phyloP scores from a whole-genome alignment of 2,113 vertebrate species.

The Myodes glareolus region DNA sequence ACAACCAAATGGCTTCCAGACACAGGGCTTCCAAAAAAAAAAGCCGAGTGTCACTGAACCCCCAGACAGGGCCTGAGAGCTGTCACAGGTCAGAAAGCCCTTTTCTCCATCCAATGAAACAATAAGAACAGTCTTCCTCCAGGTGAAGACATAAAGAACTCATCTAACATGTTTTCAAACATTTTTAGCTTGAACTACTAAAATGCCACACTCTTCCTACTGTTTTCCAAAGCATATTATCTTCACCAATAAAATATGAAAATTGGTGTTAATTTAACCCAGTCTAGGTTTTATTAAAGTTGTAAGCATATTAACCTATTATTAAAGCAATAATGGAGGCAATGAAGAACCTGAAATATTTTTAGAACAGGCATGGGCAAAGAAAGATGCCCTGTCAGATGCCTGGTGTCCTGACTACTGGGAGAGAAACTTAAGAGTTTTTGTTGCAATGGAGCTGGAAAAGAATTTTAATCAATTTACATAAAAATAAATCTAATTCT shows the following conservation, averaged over 20 bases:
- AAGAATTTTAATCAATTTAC: neutral
- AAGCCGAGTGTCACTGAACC: neutral
- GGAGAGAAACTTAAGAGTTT: neutral
- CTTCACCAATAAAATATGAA: neutral
- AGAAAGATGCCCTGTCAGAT: neutral
- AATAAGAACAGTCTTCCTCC: neutral
- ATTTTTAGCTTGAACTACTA: neutral
- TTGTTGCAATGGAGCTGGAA: neutral
- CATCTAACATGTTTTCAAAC: neutral
- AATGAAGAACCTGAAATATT: neutral
- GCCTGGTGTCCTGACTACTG: neutral
- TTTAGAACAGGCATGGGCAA: neutral
- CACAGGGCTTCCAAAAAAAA: neutral
- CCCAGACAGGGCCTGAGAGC: neutral
- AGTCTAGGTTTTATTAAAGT: neutral
- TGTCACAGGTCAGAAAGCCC: neutral
- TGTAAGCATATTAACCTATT: neutral
- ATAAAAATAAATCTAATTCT: slow-evolving; percentile 22
- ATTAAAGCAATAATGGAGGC: neutral
- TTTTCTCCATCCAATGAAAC: neutral
- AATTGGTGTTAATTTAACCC: neutral
- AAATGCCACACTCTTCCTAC: neutral
- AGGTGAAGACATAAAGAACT: neutral
- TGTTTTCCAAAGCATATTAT: neutral
- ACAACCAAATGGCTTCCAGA: neutral